Percentiles rank a stretch among this genome's conserved stretches.
These are phyloP conservation scores for Acipenser transmontanus DNA, from an alignment of 2,797 vertebrate species.

Conservation along the genomic window DNA sequence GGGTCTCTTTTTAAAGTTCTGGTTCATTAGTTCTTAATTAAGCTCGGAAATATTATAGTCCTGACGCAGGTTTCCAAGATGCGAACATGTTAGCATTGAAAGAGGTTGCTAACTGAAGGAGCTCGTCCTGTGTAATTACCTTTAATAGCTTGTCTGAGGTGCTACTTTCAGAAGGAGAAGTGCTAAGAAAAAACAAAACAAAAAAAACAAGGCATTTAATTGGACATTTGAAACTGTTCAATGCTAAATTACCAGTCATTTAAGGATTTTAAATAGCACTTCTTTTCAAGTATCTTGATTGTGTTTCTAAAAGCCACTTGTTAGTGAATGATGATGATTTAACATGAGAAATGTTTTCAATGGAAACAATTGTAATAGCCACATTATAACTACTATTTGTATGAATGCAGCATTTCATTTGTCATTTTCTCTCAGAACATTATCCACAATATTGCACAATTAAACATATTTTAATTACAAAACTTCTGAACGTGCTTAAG, in stretches of 20 bases:
- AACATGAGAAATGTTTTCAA: conserved; percentile 26
- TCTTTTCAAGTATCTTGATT: conserved; percentile 43
- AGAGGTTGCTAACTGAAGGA: conserved; percentile 55
- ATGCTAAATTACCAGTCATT: conserved; percentile 52
- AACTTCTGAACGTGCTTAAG: not conserved
- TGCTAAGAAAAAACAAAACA: conserved; percentile 36
- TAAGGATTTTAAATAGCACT: conserved; percentile 37
- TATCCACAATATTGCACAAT: not conserved
- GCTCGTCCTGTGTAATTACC: conserved; percentile 55
- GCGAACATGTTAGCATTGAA: conserved; percentile 5
- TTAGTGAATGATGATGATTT: conserved; percentile 2
- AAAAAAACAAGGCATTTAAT: conserved; percentile 40
- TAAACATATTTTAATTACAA: not conserved
- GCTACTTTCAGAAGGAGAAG: conserved; percentile 39
- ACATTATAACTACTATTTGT: no score
- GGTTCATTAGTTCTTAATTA: conserved; percentile 9
- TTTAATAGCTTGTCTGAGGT: conserved; percentile 54
- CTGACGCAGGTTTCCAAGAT: conserved; percentile 16
- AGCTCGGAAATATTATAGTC: not conserved
- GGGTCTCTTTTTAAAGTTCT: not conserved
- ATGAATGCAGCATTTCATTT: no score
- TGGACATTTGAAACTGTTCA: conserved; percentile 35
- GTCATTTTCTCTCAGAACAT: no score
- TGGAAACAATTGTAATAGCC: not conserved
- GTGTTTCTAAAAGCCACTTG: conserved; percentile 37